These are phyloP conservation scores for Pipistrellus pygmaeus DNA, from an alignment of 2,797 vertebrate genomes.

Conservation along the genomic window DNA sequence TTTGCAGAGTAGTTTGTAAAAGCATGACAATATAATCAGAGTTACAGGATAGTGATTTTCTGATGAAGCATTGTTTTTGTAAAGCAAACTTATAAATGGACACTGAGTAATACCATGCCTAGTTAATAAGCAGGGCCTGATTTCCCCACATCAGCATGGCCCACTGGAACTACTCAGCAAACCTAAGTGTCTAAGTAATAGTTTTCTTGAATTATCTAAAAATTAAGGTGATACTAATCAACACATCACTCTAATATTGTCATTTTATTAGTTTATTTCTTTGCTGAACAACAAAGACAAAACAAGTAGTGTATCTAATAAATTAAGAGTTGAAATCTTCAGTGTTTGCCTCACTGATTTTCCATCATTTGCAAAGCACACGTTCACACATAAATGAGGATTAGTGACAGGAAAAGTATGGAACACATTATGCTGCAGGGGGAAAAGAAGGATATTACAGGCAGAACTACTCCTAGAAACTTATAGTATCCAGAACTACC, in stretches of 20 bases:
- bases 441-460: background rate
- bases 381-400: background rate
- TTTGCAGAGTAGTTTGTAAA: constrained; percentile 40
- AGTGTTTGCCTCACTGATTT: background rate
- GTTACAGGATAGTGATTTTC: constrained; percentile 20
- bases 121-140: background rate
- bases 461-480: background rate
- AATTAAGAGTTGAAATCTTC: constrained; percentile 10
- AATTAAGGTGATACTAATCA: background rate
- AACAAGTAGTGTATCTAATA: background rate
- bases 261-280: constrained; percentile 32
- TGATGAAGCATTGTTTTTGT: background rate
- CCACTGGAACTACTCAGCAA: background rate
- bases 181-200: background rate
- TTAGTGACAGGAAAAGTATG: background rate
- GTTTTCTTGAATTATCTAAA: constrained; percentile 45
- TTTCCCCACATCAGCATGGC: background rate
- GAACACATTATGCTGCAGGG: background rate
- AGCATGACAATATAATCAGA: constrained; percentile 39
- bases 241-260: background rate
- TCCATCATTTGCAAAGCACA: background rate
- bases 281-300: constrained; percentile 15
- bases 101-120: background rate
- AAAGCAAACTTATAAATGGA: constrained; percentile 24
- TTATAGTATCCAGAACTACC: background rate